phyloP scores from a whole-genome alignment of 1,140 invertebrate genomes.

The Semibalanus balanoides region DNA sequence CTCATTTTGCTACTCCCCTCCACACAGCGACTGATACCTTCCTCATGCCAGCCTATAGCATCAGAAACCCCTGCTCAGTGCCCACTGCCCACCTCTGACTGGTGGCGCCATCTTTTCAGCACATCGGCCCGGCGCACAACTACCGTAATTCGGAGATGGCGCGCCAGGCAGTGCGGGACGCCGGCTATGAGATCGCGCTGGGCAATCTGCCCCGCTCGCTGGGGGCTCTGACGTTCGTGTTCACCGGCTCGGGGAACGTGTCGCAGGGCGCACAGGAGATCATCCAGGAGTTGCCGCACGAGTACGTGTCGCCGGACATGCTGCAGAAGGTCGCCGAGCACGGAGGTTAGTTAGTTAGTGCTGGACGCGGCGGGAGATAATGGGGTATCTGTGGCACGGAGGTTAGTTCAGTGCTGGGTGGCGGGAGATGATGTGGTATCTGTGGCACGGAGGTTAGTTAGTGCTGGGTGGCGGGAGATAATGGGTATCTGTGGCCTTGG shows the following conservation, averaged over 20 bases:
- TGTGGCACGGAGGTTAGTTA: too few species aligned
- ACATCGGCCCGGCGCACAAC: constrained; percentile 95
- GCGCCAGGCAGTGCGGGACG: constrained; percentile 87
- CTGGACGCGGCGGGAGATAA: too few species aligned
- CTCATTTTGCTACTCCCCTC: too few species aligned
- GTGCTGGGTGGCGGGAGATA: too few species aligned
- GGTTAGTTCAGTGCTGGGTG: too few species aligned
- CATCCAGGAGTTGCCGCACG: constrained; percentile 71
- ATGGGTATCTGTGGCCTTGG: too few species aligned
- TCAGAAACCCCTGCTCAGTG: too few species aligned
- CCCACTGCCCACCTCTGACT: not conserved
- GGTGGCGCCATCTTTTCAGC: constrained; percentile 38
- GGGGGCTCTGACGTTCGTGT: constrained; percentile 93
- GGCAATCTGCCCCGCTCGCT: constrained; percentile 97
- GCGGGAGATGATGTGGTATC: too few species aligned
- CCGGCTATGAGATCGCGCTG: constrained; percentile 93
- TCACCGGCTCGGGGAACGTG: constrained; percentile 78
- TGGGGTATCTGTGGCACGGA: too few species aligned
- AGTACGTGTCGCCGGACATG: constrained; percentile 91
- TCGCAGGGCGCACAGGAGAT: constrained; percentile 34
- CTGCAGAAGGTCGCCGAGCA: constrained; percentile 89
- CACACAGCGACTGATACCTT: too few species aligned
- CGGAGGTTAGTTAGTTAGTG: constrained; percentile 59
- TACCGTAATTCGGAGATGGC: constrained; percentile 96
- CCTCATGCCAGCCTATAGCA: too few species aligned